phyloP scores from a whole-genome alignment of 2,888 invertebrate species.

The Spisula solida region DNA sequence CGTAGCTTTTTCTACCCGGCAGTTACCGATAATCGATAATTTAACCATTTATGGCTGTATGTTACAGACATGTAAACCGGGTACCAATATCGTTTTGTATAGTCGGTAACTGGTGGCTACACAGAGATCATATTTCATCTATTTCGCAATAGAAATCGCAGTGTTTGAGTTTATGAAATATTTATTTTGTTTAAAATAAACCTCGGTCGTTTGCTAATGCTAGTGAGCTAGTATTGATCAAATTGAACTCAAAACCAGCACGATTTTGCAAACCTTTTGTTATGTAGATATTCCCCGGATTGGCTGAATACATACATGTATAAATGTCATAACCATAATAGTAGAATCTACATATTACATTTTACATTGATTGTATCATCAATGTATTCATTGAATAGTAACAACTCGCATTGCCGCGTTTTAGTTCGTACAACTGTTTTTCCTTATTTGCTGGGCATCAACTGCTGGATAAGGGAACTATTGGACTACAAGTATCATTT shows the following conservation, averaged over 20 bases:
- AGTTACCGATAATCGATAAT: slow-evolving; percentile 1
- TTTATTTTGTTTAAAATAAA: not conserved
- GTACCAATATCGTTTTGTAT: not conserved
- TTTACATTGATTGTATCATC: too few relatives aligned
- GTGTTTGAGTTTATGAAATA: not conserved
- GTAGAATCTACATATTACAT: too few relatives aligned
- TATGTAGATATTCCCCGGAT: not conserved
- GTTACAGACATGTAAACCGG: not conserved
- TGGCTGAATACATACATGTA: not conserved
- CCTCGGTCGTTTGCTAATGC: not conserved
- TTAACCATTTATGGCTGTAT: not conserved
- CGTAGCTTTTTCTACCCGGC: not conserved
- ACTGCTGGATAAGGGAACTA: too few relatives aligned
- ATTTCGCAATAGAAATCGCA: not conserved
- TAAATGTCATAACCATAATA: too few relatives aligned
- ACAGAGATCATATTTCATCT: too few relatives aligned
- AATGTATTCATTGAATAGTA: too few relatives aligned
- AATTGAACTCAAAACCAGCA: not conserved
- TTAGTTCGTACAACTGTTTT: too few relatives aligned
- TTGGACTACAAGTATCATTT: too few relatives aligned
- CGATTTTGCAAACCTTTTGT: not conserved
- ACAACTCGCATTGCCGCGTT: too few relatives aligned
- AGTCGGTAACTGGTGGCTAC: not conserved
- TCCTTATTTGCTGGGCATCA: too few relatives aligned
- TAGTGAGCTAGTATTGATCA: not conserved